Base-by-base conservation (phyloP, 1,140 invertebrate genomes). In the Trachymyrmex cornetzi region DNA sequence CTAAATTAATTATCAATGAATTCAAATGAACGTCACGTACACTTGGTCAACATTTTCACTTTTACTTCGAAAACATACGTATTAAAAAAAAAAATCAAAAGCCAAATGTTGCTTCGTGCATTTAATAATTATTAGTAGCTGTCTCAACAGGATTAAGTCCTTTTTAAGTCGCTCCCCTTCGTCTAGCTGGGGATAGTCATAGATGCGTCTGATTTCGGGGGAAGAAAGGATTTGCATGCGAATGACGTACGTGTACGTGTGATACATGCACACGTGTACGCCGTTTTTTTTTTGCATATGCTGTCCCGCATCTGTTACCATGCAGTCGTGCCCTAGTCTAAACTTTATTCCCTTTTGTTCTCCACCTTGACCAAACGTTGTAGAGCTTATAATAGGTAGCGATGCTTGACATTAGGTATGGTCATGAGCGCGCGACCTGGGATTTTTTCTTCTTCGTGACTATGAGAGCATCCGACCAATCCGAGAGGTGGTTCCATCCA, bases 291-390 rank as follows among this genome's bases (percentile, higher is more conserved):
- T 80, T 57, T 19, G 69, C 84, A 89, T 81, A 89, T 85, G 71
- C 66, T 22, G 38, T 81, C 75, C 30, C 71, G 77, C 88, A 89
- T 89, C 88, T 89, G 88, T 89, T 87, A 57, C 66, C 63, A n/a
- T n/a, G n/a, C n/a, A 67, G 75, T 64, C 69, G 64, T 88, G 72
- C 67, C 81, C 74, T 66, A 72, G 67, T 69, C 82, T 82, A 77
- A 88, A 75, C 67, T 71, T 80, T 57, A 82, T 53, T 77, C 77
- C 74, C 82, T 85, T 88, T 86, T 61, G 72, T 86, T 82, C 77
- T 84, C 63, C 57, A 75, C 12, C 87, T 74, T 80, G 75, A 89
- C 81, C 84, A 66, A 59, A 48, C 66, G 72, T 50, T 57, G 24
- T 30, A 69, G 64, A 38, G 48, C 38, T 64, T 66, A 48, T n/a